Percentiles rank a stretch among this genome's conserved stretches.
Evolutionary conservation across 2,113 vertebrate genomes (phyloP).

Genomic region (Phalacrocorax pelagicus): DNA sequence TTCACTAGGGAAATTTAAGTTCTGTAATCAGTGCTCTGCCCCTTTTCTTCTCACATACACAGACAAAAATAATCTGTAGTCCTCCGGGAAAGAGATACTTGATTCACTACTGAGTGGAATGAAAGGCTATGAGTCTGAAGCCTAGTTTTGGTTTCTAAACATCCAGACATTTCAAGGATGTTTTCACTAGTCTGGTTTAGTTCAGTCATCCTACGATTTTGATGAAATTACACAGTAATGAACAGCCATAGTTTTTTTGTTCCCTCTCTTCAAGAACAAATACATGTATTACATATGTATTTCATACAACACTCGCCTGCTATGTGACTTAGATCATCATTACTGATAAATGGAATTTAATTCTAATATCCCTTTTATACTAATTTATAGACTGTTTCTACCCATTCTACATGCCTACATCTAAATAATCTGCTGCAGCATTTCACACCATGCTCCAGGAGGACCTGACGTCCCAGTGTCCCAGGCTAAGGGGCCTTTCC

Average conservation of each 20-base stretch:
- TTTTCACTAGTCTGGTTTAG: neutral
- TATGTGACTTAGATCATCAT: neutral
- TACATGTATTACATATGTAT: neutral
- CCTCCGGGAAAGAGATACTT: neutral
- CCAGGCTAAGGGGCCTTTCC: neutral
- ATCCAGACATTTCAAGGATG: neutral
- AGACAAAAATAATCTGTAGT: neutral
- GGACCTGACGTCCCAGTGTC: neutral
- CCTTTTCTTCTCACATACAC: neutral
- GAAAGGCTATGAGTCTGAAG: neutral
- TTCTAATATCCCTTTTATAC: neutral
- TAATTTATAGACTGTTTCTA: neutral
- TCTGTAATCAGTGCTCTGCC: neutral
- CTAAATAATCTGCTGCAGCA: neutral
- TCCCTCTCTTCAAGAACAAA: neutral
- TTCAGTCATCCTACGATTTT: neutral
- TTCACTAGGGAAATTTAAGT: neutral
- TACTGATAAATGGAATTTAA: neutral
- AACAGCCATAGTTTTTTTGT: neutral
- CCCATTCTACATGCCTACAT: accelerated
- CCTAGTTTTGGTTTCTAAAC: neutral
- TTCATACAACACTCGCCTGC: neutral
- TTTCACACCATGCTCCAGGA: neutral
- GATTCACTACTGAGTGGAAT: neutral
- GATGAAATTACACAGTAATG: neutral